These are phyloP conservation scores for Lacerta viridis DNA, from an alignment of 2,797 vertebrate genomes.

Conservation along the genomic window DNA sequence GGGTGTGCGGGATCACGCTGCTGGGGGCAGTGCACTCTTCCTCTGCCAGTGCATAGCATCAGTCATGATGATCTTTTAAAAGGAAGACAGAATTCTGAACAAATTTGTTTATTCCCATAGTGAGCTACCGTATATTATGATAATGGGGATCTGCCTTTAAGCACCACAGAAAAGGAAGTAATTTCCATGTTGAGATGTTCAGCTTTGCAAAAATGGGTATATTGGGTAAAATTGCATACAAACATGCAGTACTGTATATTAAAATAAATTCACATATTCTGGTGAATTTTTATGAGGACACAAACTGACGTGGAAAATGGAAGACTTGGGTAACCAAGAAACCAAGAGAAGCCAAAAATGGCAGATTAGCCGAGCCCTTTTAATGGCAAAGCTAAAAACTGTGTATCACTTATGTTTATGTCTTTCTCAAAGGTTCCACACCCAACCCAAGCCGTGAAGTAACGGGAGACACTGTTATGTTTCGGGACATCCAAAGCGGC, in stretches of 20 bases:
- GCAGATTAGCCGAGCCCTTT: neutral
- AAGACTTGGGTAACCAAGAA: too few relatives aligned
- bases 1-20: too few relatives aligned
- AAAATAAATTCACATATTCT: too few relatives aligned
- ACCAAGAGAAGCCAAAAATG: too few relatives aligned
- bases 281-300: too few relatives aligned
- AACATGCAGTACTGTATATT: too few relatives aligned
- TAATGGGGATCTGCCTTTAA: conserved; percentile 1
- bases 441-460: conserved; percentile 87
- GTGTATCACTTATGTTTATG: neutral
- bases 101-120: neutral
- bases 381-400: neutral
- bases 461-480: conserved; percentile 92
- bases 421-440: conserved; percentile 74
- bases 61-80: neutral
- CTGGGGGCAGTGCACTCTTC: too few relatives aligned
- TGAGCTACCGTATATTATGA: neutral
- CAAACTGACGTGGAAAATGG: too few relatives aligned
- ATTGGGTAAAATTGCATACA: too few relatives aligned
- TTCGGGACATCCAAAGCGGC: conserved; percentile 92
- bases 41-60: too few relatives aligned
- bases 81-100: neutral
- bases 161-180: neutral
- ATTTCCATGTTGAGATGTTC: neutral
- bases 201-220: neutral